Evolutionary conservation across 2,797 vertebrate species (phyloP), one percentile per base, ranked within the genome.

Genomic region (Dendrocincla fuliginosa): DNA sequence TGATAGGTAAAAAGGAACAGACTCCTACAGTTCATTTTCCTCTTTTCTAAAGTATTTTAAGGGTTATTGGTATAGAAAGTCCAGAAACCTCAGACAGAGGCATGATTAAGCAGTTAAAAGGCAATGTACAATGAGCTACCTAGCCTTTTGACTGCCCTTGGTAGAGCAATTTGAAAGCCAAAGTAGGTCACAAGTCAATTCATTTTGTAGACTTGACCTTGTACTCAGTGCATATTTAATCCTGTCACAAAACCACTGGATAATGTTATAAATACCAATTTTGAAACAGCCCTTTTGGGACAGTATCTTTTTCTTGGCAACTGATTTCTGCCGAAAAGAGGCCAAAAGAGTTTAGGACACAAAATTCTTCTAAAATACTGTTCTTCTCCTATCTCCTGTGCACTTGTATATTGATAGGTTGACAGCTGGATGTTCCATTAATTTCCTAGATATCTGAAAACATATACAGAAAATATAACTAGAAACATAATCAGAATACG

Each of bases 241-340:
- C 87, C 89, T 89, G 79, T 93, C 85, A 89, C 91, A 96, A 97
- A 97, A 97, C 97, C 98, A 93, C 97, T 91, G 53, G 50, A 69
- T 95, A 88, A 87, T 93, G 95, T 94, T 85, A 95, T 86, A 84
- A 84, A 94, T 83, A 92, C 56, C 90, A 90, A 41, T 97, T 96
- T 98, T 96, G 95, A 96, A 97, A 97, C 57, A 57, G 52, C 53
- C 79, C 94, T 95, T 78, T 71, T 87, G 97, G 94, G 95, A 95
- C 61, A 88, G 16, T 69, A 92, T 96, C 93, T 95, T 96, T 93
- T 89, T 84, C 80, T 96, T 96, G 93, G 95, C 84, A 96, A 94
- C 53, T 53, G 15, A 10, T 70, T 85, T 92, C 75, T 89, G 57
- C 47, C 91, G 81, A 59, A 91, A 84, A 82, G 53, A 55, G 27